Base-by-base conservation (phyloP, 2,113 vertebrate genomes). In the Emydura subglobosa region DNA sequence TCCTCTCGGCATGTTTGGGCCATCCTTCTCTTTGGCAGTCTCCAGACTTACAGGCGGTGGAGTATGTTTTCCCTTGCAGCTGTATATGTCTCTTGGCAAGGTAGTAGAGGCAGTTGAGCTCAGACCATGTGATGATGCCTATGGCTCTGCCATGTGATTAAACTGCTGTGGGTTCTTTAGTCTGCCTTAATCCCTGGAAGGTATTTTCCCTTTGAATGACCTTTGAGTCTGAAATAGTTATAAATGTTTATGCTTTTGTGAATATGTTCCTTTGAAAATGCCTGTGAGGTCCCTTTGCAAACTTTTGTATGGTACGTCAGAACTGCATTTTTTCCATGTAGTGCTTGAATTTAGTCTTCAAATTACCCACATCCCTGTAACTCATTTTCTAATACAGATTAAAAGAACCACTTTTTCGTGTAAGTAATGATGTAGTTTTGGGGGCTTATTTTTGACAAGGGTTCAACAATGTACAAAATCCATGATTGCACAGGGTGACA, bases 151-250 rank as follows among this genome's bases (percentile, higher is more conserved):
- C 88, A 72, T 57, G 65, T 85, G 87, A 49, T 94, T 95, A 92
- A 91, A 29, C 92, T 95, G 95, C 93, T 97, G 25, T 61, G 10
- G 91, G 47, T 90, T 85, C 51, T 76, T 94, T 57, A 29, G 39
- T 96, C 90, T 95, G 76, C 47, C 89, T 91, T 87, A 87, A 57
- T 87, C 78, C 84, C 93, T 44, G 49, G 29, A 90, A 82, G 84
- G 2, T 89, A 57, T 94, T 91, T 95, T 94, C 31, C 47, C 79
- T 91, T 19, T 94, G 83, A 93, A 79, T 97, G 92, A 91, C 93
- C 95, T 96, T 95, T 98, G 88, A 96, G 90, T 95, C 86, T 91
- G 44, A 91, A 72, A 82, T 25, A 57, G 78, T 86, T 94, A 79
- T 89, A 94, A 94, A 96, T 91, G 79, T 93, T 81, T 82, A 83